A percentile compares a stretch with the other conserved stretches of the same genome.
phyloP scores from a whole-genome alignment of 2,888 invertebrate genomes.

The Seira sanloemensis region DNA sequence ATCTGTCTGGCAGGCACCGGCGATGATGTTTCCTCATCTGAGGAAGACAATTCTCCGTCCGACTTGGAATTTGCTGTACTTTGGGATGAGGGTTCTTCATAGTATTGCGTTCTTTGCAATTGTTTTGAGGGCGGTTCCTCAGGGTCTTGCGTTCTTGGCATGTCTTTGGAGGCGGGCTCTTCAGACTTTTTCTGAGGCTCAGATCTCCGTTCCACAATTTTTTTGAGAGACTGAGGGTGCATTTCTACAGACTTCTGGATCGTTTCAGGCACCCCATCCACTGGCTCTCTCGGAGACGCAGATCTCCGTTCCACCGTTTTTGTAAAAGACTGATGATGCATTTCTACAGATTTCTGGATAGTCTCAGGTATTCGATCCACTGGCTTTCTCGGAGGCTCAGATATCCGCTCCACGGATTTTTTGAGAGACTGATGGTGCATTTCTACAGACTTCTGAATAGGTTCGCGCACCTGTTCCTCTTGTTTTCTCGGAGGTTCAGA shows the following conservation, averaged over 20 bases:
- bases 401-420: too few relatives aligned
- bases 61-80: not conserved
- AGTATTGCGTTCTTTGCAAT: not conserved
- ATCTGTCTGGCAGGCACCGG: not conserved
- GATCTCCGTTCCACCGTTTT: too few relatives aligned
- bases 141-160: not conserved
- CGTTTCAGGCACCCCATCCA: not conserved
- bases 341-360: not conserved
- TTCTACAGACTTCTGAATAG: too few relatives aligned
- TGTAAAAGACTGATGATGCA: not conserved
- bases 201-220: not conserved
- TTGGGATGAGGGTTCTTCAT: slow-evolving; percentile 15
- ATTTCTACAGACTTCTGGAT: not conserved
- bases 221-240: not conserved
- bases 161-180: not conserved
- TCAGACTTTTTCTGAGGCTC: not conserved
- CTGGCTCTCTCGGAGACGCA: not conserved
- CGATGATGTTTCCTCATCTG: slow-evolving; percentile 20
- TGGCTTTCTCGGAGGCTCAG: too few relatives aligned
- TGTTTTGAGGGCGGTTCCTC: not conserved
- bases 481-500: too few relatives aligned
- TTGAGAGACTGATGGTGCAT: too few relatives aligned
- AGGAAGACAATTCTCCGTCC: slow-evolving; percentile 49
- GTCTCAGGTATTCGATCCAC: not conserved
- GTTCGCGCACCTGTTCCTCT: too few relatives aligned